These are phyloP conservation scores for Siderastrea radians DNA, from an alignment of 92 coral and sea anemone genomes.

Conservation along the genomic window DNA sequence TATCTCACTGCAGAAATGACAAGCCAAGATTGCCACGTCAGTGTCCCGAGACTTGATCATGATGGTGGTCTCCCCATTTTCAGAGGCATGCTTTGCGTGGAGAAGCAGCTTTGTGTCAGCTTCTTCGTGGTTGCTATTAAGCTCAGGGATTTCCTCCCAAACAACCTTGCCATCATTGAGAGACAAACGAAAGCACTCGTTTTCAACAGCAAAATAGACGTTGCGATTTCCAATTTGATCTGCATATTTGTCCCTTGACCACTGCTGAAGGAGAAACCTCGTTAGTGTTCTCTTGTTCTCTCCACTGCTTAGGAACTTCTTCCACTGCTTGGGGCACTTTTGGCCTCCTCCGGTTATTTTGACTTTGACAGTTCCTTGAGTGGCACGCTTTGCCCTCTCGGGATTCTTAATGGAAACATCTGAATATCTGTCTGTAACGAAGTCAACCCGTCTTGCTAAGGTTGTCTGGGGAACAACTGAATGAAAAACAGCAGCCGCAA, in stretches of 20 bases:
- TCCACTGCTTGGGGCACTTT: slow-evolving; percentile 72
- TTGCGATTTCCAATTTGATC: slow-evolving; percentile 49
- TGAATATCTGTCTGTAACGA: slow-evolving; percentile 75
- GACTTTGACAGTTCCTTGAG: slow-evolving; percentile 41
- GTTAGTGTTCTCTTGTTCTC: slow-evolving; percentile 60
- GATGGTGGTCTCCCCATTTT: too few relatives aligned
- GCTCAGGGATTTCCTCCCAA: slow-evolving; percentile 44
- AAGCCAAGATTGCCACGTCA: too few relatives aligned
- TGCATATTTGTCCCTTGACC: slow-evolving; percentile 63
- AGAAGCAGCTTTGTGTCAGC: slow-evolving; percentile 64
- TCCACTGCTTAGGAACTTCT: slow-evolving; percentile 54
- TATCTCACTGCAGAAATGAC: too few relatives aligned
- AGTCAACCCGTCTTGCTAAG: slow-evolving; percentile 67
- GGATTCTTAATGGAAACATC: slow-evolving; percentile 50
- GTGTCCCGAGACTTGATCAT: too few relatives aligned
- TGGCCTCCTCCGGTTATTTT: slow-evolving; percentile 64
- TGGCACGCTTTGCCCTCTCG: slow-evolving; percentile 37
- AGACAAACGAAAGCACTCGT: slow-evolving; percentile 55
- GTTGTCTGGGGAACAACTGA: slow-evolving; percentile 49
- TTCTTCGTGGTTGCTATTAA: slow-evolving; percentile 58
- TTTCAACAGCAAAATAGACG: slow-evolving; percentile 51
- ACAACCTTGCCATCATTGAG: slow-evolving; percentile 57
- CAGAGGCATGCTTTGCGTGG: slow-evolving; percentile 73
- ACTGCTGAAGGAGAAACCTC: slow-evolving; percentile 61
- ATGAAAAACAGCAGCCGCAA: slow-evolving; percentile 61